These are phyloP conservation scores for Bombus confusus DNA, from an alignment of 1,140 invertebrate genomes.

Conservation along the genomic window DNA sequence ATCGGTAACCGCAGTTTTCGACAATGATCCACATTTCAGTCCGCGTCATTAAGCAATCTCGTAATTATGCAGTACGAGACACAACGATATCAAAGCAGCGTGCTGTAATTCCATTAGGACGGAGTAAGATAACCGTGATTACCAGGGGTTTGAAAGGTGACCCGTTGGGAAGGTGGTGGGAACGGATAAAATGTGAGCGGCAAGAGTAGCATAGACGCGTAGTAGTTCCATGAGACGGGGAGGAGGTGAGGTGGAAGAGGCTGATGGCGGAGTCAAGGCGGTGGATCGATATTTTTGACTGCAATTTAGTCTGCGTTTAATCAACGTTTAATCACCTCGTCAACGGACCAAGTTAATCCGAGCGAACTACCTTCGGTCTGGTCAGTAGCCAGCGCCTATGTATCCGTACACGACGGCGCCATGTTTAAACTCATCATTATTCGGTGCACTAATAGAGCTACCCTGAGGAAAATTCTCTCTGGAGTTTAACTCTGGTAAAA, in stretches of 20 bases:
- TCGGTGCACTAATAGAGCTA: slow-evolving; percentile 65
- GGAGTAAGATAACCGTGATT: slow-evolving; percentile 71
- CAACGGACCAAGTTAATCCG: slow-evolving; percentile 75
- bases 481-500: slow-evolving; percentile 60
- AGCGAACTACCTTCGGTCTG: slow-evolving; percentile 70
- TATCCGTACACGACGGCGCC: slow-evolving; percentile 70
- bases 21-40: slow-evolving; percentile 21
- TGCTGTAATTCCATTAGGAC: slow-evolving; percentile 70
- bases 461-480: slow-evolving; percentile 58
- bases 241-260: not conserved
- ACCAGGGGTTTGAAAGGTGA: slow-evolving; percentile 61
- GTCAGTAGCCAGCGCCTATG: slow-evolving; percentile 38
- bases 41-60: slow-evolving; percentile 60
- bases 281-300: slow-evolving; percentile 78
- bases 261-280: slow-evolving; percentile 53
- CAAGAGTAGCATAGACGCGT: slow-evolving; percentile 48
- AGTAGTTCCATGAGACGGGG: slow-evolving; percentile 27
- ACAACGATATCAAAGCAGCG: slow-evolving; percentile 64
- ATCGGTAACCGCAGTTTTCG: not conserved
- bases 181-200: slow-evolving; percentile 37
- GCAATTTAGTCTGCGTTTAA: slow-evolving; percentile 79
- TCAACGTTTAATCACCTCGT: slow-evolving; percentile 80
- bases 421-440: slow-evolving; percentile 77
- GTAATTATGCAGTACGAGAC: slow-evolving; percentile 63
- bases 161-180: slow-evolving; percentile 28